Base-by-base conservation (phyloP, 2,888 invertebrate genomes). In the Protophormia terraenovae region DNA sequence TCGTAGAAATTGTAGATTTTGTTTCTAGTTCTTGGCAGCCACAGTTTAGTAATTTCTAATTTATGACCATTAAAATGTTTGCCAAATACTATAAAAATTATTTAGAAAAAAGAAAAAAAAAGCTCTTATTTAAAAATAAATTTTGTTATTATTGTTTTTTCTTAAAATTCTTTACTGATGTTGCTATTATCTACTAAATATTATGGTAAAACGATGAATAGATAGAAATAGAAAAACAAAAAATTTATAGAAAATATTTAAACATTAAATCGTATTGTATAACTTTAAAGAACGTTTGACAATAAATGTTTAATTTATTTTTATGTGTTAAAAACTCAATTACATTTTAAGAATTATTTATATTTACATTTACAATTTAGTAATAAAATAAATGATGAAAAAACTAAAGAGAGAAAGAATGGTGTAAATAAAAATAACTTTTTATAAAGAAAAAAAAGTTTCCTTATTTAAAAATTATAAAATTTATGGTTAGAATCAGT, bases 291-390 rank as follows among this genome's bases (percentile, higher is more conserved):
- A 60, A 6, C 14, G 12, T 47, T 19, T 35, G 29, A 24, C 38
- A 69, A 71, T 80, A 73, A 78, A 71, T 60, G 50, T 53, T 64
- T 64, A 75, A 84, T 75, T 75, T 84, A 79, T 79, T 79, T 79
- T 84, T 71, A 79, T 84, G 67, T 83, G 83, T 22, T 78, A 75
- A 83, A 73, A 83, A 78, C 78, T 75, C 78, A 83, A 83, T 77
- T 69, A 79, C 60, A 78, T 55, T 73, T 78, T 62, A 62, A 75
- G 41, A 78, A 71, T 83, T 77, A 83, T 83, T 81, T 69, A 35
- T 38, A 47, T 35, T 50, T 8, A 41, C 60, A 60, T 45, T 38
- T 32, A 16, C 7, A 47, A 32, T 32, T 14, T n/a, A 22, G 16
- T n/a, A 41, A 38, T 6, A 41, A 35, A 53, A 24, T 50, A n/a